A percentile compares a stretch with the other conserved stretches of the same genome.
Conservation (phyloP, 2,888 invertebrate species). For the Microdon myrmicae region DNA sequence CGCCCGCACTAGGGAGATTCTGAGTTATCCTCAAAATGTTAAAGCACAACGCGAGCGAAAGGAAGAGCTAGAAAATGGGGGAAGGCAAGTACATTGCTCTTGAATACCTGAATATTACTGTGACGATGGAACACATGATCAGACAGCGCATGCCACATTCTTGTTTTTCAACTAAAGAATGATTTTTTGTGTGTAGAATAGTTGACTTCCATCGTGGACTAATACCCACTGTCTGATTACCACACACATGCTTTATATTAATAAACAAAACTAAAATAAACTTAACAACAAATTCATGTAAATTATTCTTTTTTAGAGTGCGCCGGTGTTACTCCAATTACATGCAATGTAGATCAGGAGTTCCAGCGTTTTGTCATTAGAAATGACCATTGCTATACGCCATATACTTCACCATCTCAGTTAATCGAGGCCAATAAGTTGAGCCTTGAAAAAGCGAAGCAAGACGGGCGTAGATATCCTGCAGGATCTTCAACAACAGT, state of each 20-base stretch:
- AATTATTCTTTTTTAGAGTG: slow-evolving; percentile 56
- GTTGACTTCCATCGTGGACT: neutral
- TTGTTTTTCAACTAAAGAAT: no score
- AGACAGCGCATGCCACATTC: no score
- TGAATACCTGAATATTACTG: no score
- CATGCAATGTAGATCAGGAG: slow-evolving; percentile 62
- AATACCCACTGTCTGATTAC: neutral
- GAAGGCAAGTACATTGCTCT: no score
- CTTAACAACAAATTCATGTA: slow-evolving; percentile 2
- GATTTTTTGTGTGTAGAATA: no score
- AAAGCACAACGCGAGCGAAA: no score
- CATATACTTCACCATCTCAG: slow-evolving; percentile 74
- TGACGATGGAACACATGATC: no score
- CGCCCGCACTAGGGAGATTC: no score
- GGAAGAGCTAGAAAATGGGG: no score
- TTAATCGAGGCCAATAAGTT: slow-evolving; percentile 57
- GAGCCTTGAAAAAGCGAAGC: slow-evolving; percentile 57
- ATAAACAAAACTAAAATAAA: neutral
- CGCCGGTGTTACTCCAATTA: slow-evolving; percentile 63
- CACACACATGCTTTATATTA: neutral
- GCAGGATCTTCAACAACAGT: slow-evolving; percentile 50
- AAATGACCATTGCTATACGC: slow-evolving; percentile 86
- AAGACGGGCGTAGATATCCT: slow-evolving; percentile 57
- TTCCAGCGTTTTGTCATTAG: slow-evolving; percentile 69
- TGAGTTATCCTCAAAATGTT: no score